Base-by-base conservation (phyloP, 2,888 invertebrate genomes). In the Ennomos fuscantarius region DNA sequence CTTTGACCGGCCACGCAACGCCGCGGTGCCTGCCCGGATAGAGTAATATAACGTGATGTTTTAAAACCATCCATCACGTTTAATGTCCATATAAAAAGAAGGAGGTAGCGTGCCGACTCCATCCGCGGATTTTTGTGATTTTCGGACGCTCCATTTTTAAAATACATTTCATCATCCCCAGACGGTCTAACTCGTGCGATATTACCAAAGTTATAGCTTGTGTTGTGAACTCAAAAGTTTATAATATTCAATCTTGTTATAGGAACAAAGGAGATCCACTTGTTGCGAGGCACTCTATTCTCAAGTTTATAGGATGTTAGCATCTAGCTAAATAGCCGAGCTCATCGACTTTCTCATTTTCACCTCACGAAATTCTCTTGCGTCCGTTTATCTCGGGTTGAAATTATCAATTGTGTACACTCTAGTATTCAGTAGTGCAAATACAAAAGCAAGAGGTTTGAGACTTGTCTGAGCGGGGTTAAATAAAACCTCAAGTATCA, bases 1-100 rank as follows among this genome's bases (percentile, higher is more conserved):
- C 91, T 92, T 92, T 92, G 92, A 92, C 92, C 89, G 82, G 83
- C 91, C 91, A 91, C 92, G 92, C 92, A 88, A 89, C 88, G 82
- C 89, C 87, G 84, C 86, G 84, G 86, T 80, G 86, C 78, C 86
- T 76, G 80, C 82, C 85, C 81, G 88, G 83, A 90, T 89, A 85
- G 84, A 89, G 88, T 89, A 89, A 89, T 89, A 90, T 87, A 86
- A 89, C 89, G 82, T 86, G 84, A 89, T 90, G 89, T 89, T 92
- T 91, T 90, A 91, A 92, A 91, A 88, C 87, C 89, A 91, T 91
- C 90, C 89, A 90, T 91, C 91, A 90, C 82, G 82, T 86, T 87
- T 89, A 87, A 90, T 89, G 87, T 87, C 86, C 87, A 89, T 89
- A 89, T 85, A 86, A 88, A 82, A 89, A 86, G 88, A 84, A 88